phyloP scores from a whole-genome alignment of 2,113 vertebrate genomes.

The Pipa parva region DNA sequence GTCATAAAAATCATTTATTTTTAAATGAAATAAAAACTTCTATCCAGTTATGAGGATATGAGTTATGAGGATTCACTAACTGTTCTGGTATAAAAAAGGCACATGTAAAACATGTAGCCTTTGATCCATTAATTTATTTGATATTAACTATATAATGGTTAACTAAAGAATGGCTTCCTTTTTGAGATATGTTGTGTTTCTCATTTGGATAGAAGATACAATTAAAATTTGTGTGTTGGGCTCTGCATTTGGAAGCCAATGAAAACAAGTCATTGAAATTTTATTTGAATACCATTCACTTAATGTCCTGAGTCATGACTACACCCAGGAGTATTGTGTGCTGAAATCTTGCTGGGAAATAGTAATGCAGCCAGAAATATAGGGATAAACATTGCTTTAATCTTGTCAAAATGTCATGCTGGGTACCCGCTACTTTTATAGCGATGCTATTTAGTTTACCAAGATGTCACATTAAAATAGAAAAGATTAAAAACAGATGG shows the following conservation, averaged over 20 bases:
- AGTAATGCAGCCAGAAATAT: slow-evolving; percentile 28
- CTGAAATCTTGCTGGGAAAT: slow-evolving; percentile 31
- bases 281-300: slow-evolving; percentile 40
- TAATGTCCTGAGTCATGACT: slow-evolving; percentile 38
- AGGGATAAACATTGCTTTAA: slow-evolving; percentile 44
- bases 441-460: slow-evolving; percentile 39
- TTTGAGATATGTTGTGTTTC: background rate
- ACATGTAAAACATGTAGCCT: background rate
- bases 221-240: background rate
- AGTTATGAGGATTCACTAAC: too few species aligned
- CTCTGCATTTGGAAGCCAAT: slow-evolving; percentile 30
- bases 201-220: slow-evolving; percentile 29
- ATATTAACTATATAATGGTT: background rate
- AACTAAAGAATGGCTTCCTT: background rate
- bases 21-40: too few species aligned
- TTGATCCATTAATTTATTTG: background rate
- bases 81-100: background rate
- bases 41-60: too few species aligned
- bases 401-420: slow-evolving; percentile 38
- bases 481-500: slow-evolving; percentile 55
- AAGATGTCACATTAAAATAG: slow-evolving; percentile 21
- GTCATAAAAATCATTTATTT: too few species aligned
- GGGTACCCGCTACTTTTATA: slow-evolving; percentile 36
- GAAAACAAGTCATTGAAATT: slow-evolving; percentile 39
- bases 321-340: slow-evolving; percentile 6